Evolutionary conservation across 2,797 vertebrate genomes (phyloP).

Genomic region (Pteronotus mesoamericanus): DNA sequence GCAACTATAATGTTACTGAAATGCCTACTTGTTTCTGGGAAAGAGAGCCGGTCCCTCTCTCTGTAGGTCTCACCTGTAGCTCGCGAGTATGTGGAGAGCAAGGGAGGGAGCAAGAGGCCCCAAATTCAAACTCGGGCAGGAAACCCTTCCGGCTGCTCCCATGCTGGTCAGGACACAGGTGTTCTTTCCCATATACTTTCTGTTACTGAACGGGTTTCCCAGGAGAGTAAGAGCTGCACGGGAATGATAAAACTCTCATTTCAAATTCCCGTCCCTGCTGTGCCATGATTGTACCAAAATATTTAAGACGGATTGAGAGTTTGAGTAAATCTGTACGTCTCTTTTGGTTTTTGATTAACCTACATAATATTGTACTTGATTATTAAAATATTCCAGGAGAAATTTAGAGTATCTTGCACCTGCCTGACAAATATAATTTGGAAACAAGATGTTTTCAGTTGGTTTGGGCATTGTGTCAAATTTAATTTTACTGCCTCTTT

Average conservation of each 20-base stretch:
- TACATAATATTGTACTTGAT: not conserved
- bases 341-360: not conserved
- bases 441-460: conserved; percentile 33
- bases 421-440: not conserved
- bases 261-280: not conserved
- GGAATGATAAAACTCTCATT: not conserved
- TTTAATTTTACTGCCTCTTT: conserved; percentile 4
- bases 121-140: not conserved
- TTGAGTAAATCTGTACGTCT: not conserved
- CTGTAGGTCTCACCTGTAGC: not conserved
- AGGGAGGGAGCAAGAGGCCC: not conserved
- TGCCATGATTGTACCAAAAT: not conserved
- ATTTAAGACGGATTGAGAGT: not conserved
- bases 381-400: not conserved
- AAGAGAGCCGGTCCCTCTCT: not conserved
- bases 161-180: not conserved
- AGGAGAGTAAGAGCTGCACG: not conserved
- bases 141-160: not conserved
- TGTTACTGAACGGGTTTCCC: not conserved
- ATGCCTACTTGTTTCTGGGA: not conserved
- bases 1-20: not conserved
- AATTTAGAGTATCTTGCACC: not conserved
- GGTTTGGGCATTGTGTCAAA: not conserved
- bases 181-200: not conserved
- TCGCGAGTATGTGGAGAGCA: not conserved